Base-by-base conservation (phyloP, 2,113 vertebrate genomes). In the Carassius auratus region DNA sequence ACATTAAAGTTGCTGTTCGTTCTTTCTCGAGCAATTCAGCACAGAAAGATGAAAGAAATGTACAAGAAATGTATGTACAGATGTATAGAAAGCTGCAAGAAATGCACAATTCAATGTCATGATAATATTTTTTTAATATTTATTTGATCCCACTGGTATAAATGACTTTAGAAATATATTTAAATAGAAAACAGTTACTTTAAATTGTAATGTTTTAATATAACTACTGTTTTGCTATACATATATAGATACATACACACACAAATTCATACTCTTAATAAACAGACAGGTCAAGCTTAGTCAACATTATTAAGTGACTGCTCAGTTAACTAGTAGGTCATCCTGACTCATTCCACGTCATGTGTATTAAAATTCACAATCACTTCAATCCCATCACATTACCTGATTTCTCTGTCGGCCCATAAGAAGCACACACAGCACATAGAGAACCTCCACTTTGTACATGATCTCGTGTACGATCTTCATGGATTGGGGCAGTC, bases 381-480 rank as follows among this genome's bases (percentile, higher is more conserved):
- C 13, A 19, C 13, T 66, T 52, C 5, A 76, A 71, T 48, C 12
- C 10, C 21, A 14, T 48, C 19, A n/a, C 38, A 92, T 91, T 88
- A 99, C 98, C 97, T 99, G 98, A 89, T 98, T 99, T 88, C 98
- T 96, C 89, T 99, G 98, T 36, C 98, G 94, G 23, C 98, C 98
- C 97, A 99, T 99, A 71, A 99, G 96, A 75, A 99, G 93, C 76
- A 99, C 98, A 2, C 97, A 98, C 9, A 99, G 96, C 81, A 99
- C 97, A 21, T 99, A 99, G 0, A 99, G 94, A 88, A 99, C 98
- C 88, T 99, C 98, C 92, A 99, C 95, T 86, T 99, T 99, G 87
- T 99, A 99, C 98, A 99, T 99, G 81, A 99, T 99, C 92, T 99
- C 98, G 0, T 99, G 98, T 93, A 99, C 98, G 21, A 99, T 98